Base-by-base conservation (phyloP, 2,888 invertebrate genomes). In the Xestobium rufovillosum region DNA sequence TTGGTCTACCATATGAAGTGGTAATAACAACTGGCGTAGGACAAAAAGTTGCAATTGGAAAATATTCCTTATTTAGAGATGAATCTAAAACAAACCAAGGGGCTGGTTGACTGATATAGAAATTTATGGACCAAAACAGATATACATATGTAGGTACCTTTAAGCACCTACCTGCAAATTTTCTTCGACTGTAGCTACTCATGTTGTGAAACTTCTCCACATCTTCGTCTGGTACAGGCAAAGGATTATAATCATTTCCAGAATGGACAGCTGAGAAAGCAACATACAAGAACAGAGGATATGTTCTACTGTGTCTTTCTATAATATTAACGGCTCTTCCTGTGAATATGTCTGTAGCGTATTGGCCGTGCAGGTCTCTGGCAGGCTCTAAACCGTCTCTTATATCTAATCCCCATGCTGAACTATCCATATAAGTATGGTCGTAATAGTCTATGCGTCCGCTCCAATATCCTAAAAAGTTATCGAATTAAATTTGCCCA, bases 371-470 rank as follows among this genome's bases (percentile, higher is more conserved):
- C 2, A 80, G 63, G 44, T 83, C 77, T 62, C 78, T 76, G 1
- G 80, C 81, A 4, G 77, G 65, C 6, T 78, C 69, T 53, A 78
- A 65, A 39, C 76, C 73, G 59, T 69, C 59, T 45, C 76, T 63
- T 50, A 77, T 74, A 46, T 77, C 77, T 25, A 68, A 63, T 0
- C 77, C 77, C 75, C 75, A 76, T 39, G 61, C 57, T 0, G 65
- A 65, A 14, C 56, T 63, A 57, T 83, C 83, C 29, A 73, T 68
- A 2, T 77, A 78, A 0, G 80, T 82, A 54, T 90, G 89, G 59
- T 86, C 86, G 54, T 74, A 85, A 65, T 88, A 84, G 60, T 89
- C 88, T 12, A 84, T 84, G 57, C 78, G 81, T 0, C 88, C 88
- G 0, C 80, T 77, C 80, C 84, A 85, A 55, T 74, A 84, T 0